phyloP scores from a whole-genome alignment of 2,888 invertebrate genomes.

The Volucella zonaria region DNA sequence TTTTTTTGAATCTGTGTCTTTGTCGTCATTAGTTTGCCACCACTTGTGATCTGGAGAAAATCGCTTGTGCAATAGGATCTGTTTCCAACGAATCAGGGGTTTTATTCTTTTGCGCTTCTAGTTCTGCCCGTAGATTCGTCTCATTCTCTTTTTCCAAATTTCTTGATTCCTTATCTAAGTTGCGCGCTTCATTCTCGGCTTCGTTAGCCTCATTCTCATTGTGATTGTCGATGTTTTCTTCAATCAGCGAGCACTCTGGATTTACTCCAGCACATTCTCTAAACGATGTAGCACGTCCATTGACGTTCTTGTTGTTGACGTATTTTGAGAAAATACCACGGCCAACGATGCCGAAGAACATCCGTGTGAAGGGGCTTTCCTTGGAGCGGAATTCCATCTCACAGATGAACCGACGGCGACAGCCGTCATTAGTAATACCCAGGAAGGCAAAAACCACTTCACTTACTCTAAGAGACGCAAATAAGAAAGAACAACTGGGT shows the following conservation, averaged over 20 bases:
- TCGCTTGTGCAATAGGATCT: slow-evolving; percentile 65
- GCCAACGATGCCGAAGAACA: slow-evolving; percentile 81
- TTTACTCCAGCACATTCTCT: slow-evolving; percentile 80
- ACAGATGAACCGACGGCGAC: slow-evolving; percentile 84
- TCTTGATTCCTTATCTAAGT: slow-evolving; percentile 76
- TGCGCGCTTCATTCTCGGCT: slow-evolving; percentile 82
- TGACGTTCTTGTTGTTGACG: slow-evolving; percentile 77
- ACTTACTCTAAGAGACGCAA: slow-evolving; percentile 77
- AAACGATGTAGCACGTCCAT: slow-evolving; percentile 78
- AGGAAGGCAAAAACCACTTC: slow-evolving; percentile 81
- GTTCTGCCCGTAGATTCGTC: slow-evolving; percentile 48
- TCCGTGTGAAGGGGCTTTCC: slow-evolving; percentile 80
- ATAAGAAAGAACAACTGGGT: not conserved
- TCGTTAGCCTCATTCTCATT: slow-evolving; percentile 80
- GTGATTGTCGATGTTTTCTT: slow-evolving; percentile 67
- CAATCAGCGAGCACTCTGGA: slow-evolving; percentile 80
- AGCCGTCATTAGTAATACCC: slow-evolving; percentile 81
- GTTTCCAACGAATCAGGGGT: not conserved
- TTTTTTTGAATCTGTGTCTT: slow-evolving; percentile 17
- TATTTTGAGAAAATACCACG: slow-evolving; percentile 80
- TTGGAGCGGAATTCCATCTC: slow-evolving; percentile 83
- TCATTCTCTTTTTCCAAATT: slow-evolving; percentile 38
- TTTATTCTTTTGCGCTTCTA: slow-evolving; percentile 2
- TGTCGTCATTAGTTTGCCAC: slow-evolving; percentile 35
- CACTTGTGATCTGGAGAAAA: slow-evolving; percentile 59